Conservation (phyloP, 2,113 vertebrate genomes). For the Anarhynchus alexandrinus region DNA sequence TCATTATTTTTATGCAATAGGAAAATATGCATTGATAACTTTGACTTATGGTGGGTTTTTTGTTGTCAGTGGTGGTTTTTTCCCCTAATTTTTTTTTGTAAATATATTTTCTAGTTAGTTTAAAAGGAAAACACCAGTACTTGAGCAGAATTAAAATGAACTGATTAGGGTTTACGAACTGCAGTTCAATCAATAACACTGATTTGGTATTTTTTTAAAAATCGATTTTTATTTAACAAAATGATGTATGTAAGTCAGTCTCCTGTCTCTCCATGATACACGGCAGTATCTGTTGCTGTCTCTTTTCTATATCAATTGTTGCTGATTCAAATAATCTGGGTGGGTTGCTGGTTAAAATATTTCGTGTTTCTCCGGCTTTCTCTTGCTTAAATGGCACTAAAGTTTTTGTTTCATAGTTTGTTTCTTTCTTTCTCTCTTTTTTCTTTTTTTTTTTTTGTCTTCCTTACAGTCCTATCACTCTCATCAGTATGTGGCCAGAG, state of each 20-base stretch:
- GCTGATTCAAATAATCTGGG: not conserved
- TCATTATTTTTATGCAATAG: not conserved
- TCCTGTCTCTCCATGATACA: not conserved
- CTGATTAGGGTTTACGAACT: not conserved
- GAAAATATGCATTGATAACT: not conserved
- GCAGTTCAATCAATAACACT: not conserved
- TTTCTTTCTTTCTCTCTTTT: slow-evolving; percentile 50
- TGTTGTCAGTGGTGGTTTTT: not conserved
- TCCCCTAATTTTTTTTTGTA: not conserved
- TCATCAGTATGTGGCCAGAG: slow-evolving; percentile 99
- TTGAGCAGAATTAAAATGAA: not conserved
- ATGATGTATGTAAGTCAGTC: not conserved
- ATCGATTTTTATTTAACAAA: not conserved
- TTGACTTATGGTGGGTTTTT: not conserved
- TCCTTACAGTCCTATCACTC: slow-evolving; percentile 91
- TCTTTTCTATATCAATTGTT: not conserved
- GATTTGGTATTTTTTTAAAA: not conserved
- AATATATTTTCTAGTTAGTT: not conserved
- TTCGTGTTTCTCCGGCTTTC: slow-evolving; percentile 3
- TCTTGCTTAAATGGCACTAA: not conserved
- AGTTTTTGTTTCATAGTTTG: slow-evolving; percentile 25
- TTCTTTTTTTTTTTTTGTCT: slow-evolving; percentile 47
- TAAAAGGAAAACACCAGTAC: not conserved
- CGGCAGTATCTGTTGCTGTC: not conserved
- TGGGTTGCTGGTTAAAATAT: not conserved